Evolutionary conservation across 2,113 vertebrate species (phyloP).

Genomic region (Nothobranchius kuhntae): DNA sequence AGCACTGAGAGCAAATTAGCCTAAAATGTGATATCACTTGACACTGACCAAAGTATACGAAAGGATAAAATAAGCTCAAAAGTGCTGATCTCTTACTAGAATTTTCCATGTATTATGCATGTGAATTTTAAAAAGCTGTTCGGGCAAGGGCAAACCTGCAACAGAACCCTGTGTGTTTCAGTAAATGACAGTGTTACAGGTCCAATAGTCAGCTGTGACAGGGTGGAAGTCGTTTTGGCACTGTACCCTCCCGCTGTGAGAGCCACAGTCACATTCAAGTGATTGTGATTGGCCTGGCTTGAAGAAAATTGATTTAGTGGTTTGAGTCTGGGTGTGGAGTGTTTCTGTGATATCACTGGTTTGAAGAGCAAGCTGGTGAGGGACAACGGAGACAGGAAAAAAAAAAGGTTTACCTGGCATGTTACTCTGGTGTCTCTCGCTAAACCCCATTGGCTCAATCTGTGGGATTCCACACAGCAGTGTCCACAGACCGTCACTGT

Average conservation of each 20-base stretch:
- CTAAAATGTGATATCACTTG: conserved; percentile 46
- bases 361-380: conserved; percentile 22
- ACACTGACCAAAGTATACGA: conserved; percentile 35
- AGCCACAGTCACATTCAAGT: conserved; percentile 51
- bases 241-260: conserved; percentile 15
- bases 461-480: neutral
- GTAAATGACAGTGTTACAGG: neutral
- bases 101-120: conserved; percentile 47
- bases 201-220: conserved; percentile 33
- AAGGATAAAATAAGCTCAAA: conserved; percentile 37
- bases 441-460: conserved; percentile 4
- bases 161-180: neutral
- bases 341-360: conserved; percentile 38
- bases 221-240: conserved; percentile 33
- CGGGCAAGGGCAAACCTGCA: conserved; percentile 2
- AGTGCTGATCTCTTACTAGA: conserved; percentile 46
- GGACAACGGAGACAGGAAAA: conserved; percentile 2
- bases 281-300: conserved; percentile 50
- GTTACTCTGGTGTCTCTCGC: conserved; percentile 3
- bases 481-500: neutral
- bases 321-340: conserved; percentile 29
- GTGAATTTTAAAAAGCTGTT: conserved; percentile 31
- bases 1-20: conserved; percentile 29
- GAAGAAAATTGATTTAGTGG: conserved; percentile 54
- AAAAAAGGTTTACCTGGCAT: conserved; percentile 10